Conservation (phyloP, 2,113 vertebrate genomes). For the Catharus minimus region DNA sequence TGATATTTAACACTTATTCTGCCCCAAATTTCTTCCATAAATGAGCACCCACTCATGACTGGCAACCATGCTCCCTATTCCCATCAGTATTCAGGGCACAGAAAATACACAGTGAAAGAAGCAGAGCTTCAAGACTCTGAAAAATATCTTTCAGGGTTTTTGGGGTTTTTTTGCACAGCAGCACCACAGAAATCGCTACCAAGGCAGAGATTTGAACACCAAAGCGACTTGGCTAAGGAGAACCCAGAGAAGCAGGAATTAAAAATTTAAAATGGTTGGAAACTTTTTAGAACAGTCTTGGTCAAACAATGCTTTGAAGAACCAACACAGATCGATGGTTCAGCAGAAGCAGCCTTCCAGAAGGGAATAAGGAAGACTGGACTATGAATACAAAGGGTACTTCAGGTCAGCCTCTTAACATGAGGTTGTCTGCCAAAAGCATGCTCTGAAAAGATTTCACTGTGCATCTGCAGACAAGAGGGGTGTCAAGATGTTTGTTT, state of each 20-base stretch:
- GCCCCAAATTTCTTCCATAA: background rate
- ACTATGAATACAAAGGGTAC: background rate
- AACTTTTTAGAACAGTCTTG: background rate
- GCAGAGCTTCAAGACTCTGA: background rate
- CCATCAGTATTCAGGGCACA: background rate
- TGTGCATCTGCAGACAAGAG: background rate
- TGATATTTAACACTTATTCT: background rate
- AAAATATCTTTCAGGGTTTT: background rate
- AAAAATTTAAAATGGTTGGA: background rate
- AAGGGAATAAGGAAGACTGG: background rate
- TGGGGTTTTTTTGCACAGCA: background rate
- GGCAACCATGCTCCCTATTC: background rate
- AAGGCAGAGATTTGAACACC: background rate
- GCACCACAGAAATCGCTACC: background rate
- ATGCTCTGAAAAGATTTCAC: background rate
- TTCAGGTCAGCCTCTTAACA: background rate
- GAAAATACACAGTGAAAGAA: background rate
- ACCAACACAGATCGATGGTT: background rate
- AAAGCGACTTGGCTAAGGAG: background rate
- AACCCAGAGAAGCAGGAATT: background rate
- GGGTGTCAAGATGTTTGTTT: background rate
- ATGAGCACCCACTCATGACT: background rate
- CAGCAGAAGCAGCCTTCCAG: background rate
- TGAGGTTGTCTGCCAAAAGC: background rate
- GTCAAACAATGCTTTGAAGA: background rate